These are phyloP conservation scores for Steinernema khuongi DNA, from an alignment of 1,140 invertebrate species.

Conservation along the genomic window DNA sequence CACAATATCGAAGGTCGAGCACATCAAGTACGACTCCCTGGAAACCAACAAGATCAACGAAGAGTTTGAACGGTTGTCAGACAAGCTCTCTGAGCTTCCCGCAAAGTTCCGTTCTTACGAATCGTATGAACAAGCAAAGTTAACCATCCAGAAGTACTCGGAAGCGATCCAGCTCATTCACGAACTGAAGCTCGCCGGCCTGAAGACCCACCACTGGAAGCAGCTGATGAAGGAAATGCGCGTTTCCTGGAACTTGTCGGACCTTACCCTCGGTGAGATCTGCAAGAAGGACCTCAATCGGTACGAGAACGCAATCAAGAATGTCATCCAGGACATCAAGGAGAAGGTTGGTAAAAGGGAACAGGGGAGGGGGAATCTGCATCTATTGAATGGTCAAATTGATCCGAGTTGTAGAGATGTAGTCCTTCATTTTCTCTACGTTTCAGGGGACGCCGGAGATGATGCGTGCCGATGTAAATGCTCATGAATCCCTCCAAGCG, in stretches of 20 bases:
- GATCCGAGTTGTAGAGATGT: too few relatives aligned
- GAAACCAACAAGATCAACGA: constrained; percentile 84
- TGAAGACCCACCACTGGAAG: constrained; percentile 99
- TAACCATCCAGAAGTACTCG: constrained; percentile 84
- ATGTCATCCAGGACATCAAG: constrained; percentile 92
- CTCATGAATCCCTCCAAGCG: too few relatives aligned
- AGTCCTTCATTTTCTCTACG: too few relatives aligned
- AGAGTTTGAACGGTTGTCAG: constrained; percentile 83
- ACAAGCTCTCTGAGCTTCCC: constrained; percentile 89
- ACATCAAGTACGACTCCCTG: constrained; percentile 94
- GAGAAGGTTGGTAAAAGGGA: too few relatives aligned
- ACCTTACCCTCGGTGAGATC: constrained; percentile 91
- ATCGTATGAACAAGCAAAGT: constrained; percentile 94
- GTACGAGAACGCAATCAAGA: constrained; percentile 87
- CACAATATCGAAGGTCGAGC: constrained; percentile 66
- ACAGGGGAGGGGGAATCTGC: too few relatives aligned
- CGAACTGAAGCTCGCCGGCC: constrained; percentile 93
- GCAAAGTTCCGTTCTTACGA: constrained; percentile 90
- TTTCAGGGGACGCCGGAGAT: too few relatives aligned
- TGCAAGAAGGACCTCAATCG: constrained; percentile 95
- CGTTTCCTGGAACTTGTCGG: constrained; percentile 89
- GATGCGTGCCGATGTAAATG: too few relatives aligned
- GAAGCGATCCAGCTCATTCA: constrained; percentile 96
- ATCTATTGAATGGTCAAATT: too few relatives aligned
- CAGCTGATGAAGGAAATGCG: constrained; percentile 85